Evolutionary conservation across 1,140 invertebrate genomes (phyloP).

Genomic region (Oedothorax gibbosus): DNA sequence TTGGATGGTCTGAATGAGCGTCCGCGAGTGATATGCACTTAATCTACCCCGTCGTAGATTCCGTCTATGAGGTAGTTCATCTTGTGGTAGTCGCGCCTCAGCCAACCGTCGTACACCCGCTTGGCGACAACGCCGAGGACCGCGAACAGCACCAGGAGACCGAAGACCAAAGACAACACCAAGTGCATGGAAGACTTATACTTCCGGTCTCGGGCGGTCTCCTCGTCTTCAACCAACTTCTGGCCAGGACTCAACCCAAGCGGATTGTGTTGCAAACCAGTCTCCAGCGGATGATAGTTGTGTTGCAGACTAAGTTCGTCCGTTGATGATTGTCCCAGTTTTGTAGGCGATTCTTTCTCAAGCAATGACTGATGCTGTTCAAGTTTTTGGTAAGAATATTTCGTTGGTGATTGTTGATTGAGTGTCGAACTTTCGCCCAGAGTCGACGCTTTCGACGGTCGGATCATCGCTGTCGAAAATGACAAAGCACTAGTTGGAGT

Average conservation of each 20-base stretch:
- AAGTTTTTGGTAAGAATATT: no score
- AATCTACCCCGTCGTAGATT: constrained; percentile 76
- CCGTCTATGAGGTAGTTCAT: constrained; percentile 85
- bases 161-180: constrained; percentile 51
- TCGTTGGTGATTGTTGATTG: no score
- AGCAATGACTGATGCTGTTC: no score
- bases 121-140: constrained; percentile 65
- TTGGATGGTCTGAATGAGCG: no score
- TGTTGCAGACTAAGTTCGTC: no score
- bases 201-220: constrained; percentile 27
- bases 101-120: constrained; percentile 79
- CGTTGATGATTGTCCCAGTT: no score
- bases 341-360: no score
- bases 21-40: neutral
- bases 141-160: constrained; percentile 47
- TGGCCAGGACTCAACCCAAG: neutral
- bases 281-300: no score
- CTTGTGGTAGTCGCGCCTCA: constrained; percentile 79
- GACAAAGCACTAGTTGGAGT: neutral
- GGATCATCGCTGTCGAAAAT: neutral
- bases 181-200: constrained; percentile 60
- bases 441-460: neutral
- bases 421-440: no score
- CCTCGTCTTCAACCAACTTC: constrained; percentile 16
- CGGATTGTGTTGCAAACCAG: no score